Conservation (phyloP, 2,797 vertebrate species). For the Hozukius guyotensis region DNA sequence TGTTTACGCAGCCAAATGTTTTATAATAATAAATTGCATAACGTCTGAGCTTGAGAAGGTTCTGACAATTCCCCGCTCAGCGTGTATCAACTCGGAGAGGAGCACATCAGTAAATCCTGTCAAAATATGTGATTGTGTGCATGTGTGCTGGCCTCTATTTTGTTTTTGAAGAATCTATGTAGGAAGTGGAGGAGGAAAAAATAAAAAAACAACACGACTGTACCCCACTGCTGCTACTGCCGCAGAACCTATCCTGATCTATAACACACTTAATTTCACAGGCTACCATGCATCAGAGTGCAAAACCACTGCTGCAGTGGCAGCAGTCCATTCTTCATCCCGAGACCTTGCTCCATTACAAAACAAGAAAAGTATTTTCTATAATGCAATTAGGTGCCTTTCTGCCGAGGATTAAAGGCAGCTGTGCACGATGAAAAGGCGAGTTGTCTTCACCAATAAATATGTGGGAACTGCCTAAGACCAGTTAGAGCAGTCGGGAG, state of each 20-base stretch:
- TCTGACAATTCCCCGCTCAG: not conserved
- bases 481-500: constrained; percentile 32
- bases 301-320: constrained; percentile 23
- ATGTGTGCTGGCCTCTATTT: constrained; percentile 34
- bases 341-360: constrained; percentile 50
- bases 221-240: not conserved
- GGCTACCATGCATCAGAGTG: constrained; percentile 49
- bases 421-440: constrained; percentile 69
- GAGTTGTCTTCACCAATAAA: constrained; percentile 61
- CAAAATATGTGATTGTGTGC: constrained; percentile 29
- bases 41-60: constrained; percentile 19
- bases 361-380: constrained; percentile 68
- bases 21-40: constrained; percentile 33
- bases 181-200: not conserved
- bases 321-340: constrained; percentile 38
- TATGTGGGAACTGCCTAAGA: constrained; percentile 49
- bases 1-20: constrained; percentile 20
- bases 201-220: not conserved
- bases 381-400: constrained; percentile 57
- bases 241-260: constrained; percentile 22
- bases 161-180: constrained; percentile 40
- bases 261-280: constrained; percentile 40
- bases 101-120: constrained; percentile 34
- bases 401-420: constrained; percentile 70
- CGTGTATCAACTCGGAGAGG: not conserved